Percentiles rank a stretch among this genome's conserved stretches.
Conservation (phyloP, 2,888 invertebrate species). For the Heliconius charithonia region DNA sequence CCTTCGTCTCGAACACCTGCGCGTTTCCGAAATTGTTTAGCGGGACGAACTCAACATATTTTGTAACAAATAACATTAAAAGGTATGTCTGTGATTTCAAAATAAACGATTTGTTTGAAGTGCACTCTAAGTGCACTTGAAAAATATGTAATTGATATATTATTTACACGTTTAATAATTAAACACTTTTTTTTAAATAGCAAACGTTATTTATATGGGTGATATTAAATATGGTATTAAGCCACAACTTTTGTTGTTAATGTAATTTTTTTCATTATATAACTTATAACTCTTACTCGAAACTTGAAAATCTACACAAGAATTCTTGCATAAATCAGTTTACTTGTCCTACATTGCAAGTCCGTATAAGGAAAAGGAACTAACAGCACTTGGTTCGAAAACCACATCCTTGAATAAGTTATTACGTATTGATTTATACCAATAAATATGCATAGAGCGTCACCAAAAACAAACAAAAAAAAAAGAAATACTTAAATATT, state of each 20-base stretch:
- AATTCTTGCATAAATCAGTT: slow-evolving; percentile 22
- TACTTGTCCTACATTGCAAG: slow-evolving; percentile 16
- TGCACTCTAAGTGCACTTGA: no score
- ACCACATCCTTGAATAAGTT: slow-evolving; percentile 26
- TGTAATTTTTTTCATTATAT: background rate
- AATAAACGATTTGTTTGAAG: no score
- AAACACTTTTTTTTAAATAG: no score
- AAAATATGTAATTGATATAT: no score
- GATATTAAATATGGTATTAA: no score
- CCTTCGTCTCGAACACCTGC: slow-evolving; percentile 98
- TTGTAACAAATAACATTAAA: no score
- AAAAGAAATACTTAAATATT: background rate
- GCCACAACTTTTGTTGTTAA: background rate
- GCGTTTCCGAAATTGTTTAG: no score
- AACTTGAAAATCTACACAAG: slow-evolving; percentile 6
- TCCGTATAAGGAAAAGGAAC: slow-evolving; percentile 26
- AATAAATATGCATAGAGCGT: background rate
- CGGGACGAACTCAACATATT: no score
- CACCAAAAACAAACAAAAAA: background rate
- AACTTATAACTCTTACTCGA: background rate
- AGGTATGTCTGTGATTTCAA: no score
- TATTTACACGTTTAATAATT: no score
- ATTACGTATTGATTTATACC: slow-evolving; percentile 5
- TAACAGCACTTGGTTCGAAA: background rate
- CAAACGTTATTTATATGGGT: no score